Evolutionary conservation across 2,888 invertebrate species (phyloP), one percentile per base, ranked within the genome.

Genomic region (Boloria euphrosyne): DNA sequence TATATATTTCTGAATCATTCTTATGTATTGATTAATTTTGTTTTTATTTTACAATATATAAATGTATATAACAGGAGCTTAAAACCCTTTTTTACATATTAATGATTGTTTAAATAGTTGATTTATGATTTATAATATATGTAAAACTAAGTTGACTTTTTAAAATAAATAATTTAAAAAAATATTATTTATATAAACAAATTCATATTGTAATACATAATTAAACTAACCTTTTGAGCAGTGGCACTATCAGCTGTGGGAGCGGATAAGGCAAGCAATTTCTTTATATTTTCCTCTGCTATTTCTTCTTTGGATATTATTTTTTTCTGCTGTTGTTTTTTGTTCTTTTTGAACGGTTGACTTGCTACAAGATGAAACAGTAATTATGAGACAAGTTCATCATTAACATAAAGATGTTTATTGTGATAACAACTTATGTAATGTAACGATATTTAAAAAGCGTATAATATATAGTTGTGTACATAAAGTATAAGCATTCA

Each of bases 281-380:
- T 91, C 68, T 86, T 81, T 2, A 94, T 80, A 70, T 93, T 94
- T 64, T 93, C 89, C 52, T 93, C 87, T 0, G 85, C 69, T 3
- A 75, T 67, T 27, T 80, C 83, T 27, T 82, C 81, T 67, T 86
- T 73, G 0, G 78, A 69, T 63, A 73, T 77, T 69, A 73, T 61
- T 66, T 66, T 68, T 49, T 73, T 73, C 62, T 79, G 81, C 53
- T 77, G 78, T 2, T 75, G 77, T 57, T 75, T 77, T 68, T 73
- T 81, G 62, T 60, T 79, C 71, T 78, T 75, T 57, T 76, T 80
- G 67, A 79, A 82, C 4, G 78, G 75, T 50, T 77, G 77, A 44
- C 27, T 61, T 31, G 51, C 75, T 76, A 49, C 13, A 68, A 69
- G 52, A 17, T 46, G 13, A 38, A 38, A 38, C 10, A 38, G 7